A percentile compares a stretch with the other conserved stretches of the same genome.
phyloP scores from a whole-genome alignment of 2,888 invertebrate species.

The Bugula neritina region DNA sequence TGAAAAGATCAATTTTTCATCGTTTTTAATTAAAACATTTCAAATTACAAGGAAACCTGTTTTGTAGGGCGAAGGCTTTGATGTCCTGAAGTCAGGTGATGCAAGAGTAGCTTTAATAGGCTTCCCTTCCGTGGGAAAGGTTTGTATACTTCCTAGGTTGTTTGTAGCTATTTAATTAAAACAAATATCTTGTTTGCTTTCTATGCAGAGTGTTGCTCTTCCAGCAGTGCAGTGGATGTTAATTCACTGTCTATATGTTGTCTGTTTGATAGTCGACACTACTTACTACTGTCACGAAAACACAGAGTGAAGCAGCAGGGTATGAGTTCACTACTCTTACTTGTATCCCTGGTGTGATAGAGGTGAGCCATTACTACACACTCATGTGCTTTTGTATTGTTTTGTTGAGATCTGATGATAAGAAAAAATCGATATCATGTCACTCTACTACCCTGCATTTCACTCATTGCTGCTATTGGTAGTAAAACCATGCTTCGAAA shows the following conservation, averaged over 20 bases:
- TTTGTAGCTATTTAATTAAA: no score
- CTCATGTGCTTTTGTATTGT: no score
- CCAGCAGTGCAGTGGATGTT: not conserved
- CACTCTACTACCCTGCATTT: no score
- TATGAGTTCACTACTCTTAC: constrained; percentile 99
- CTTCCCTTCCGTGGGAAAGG: constrained; percentile 96
- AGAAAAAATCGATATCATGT: no score
- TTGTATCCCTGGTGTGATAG: constrained; percentile 97
- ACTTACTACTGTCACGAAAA: constrained; percentile 86
- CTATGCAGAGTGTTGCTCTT: not conserved
- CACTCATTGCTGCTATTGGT: no score
- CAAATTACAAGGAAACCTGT: not conserved
- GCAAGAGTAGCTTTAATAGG: constrained; percentile 95
- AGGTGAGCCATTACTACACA: constrained; percentile 56
- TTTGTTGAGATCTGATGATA: no score
- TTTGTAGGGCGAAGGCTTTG: constrained; percentile 73
- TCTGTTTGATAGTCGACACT: constrained; percentile 74
- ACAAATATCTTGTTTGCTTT: not conserved
- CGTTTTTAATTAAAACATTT: not conserved
- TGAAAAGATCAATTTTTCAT: not conserved
- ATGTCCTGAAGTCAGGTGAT: constrained; percentile 98
- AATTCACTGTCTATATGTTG: not conserved
- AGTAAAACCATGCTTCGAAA: no score
- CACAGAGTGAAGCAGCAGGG: constrained; percentile 91
- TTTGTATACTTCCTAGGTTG: no score